phyloP scores from a whole-genome alignment of 2,797 vertebrate genomes.

The Lateolabrax maculatus region DNA sequence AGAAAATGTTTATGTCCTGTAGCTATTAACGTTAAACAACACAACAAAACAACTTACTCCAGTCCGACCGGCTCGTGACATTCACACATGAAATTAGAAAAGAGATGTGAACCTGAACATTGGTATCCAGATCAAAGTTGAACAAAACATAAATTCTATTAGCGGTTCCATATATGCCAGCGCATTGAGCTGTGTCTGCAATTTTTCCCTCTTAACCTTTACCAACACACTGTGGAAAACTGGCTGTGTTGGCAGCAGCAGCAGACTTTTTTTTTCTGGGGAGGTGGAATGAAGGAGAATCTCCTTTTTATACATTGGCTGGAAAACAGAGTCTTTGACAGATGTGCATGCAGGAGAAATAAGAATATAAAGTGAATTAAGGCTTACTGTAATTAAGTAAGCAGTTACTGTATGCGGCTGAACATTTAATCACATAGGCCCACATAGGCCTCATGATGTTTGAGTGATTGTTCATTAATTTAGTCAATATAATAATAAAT shows the following conservation, averaged over 20 bases:
- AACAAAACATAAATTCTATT: conserved; percentile 53
- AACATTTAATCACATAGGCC: not conserved
- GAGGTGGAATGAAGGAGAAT: conserved; percentile 55
- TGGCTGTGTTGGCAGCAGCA: conserved; percentile 52
- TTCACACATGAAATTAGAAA: not conserved
- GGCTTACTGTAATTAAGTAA: conserved; percentile 4
- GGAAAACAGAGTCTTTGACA: conserved; percentile 48
- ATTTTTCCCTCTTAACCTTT: conserved; percentile 48
- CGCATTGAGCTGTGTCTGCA: conserved; percentile 37
- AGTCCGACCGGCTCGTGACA: not conserved
- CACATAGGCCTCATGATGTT: conserved; percentile 13
- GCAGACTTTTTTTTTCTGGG: conserved; percentile 41
- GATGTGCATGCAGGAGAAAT: conserved; percentile 31
- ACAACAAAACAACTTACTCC: not conserved
- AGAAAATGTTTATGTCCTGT: not conserved
- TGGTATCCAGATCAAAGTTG: conserved; percentile 25
- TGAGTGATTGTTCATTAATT: not conserved
- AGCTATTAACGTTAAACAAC: not conserved
- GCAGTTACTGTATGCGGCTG: not conserved
- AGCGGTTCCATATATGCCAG: conserved; percentile 43
- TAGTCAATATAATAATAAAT: not conserved
- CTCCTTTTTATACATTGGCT: conserved; percentile 40
- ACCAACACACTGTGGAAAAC: conserved; percentile 62
- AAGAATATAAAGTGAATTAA: conserved; percentile 23
- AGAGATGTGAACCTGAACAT: conserved; percentile 1